Evolutionary conservation across 2,113 vertebrate species (phyloP).

Genomic region (Brachyhypopomus gauderio): DNA sequence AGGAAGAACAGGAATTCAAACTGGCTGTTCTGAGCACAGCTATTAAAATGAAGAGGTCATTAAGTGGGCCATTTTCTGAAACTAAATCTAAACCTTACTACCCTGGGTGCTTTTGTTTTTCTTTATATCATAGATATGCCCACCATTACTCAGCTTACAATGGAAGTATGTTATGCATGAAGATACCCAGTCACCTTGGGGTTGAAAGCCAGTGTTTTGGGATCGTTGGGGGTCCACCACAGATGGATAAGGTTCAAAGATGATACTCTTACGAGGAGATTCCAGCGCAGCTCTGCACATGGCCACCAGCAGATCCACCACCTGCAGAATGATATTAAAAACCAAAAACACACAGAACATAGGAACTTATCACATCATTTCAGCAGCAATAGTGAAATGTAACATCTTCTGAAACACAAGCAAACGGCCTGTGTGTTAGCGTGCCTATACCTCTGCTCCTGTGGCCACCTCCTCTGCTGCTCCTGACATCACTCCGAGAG

Average conservation of each 20-base stretch:
- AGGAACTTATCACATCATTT: background rate
- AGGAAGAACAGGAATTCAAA: no score
- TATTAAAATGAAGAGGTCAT: no score
- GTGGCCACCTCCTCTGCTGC: slow-evolving; percentile 98
- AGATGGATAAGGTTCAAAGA: slow-evolving; percentile 97
- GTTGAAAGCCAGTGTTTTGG: slow-evolving; percentile 98
- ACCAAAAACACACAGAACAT: background rate
- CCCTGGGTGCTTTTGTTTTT: no score
- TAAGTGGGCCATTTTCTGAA: no score
- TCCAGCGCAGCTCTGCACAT: slow-evolving; percentile 98
- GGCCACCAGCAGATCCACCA: slow-evolving; percentile 95
- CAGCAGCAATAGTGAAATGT: background rate
- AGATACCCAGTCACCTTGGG: slow-evolving; percentile 85
- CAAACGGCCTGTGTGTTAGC: background rate
- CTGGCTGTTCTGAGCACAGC: no score
- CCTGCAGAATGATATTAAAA: slow-evolving; percentile 69
- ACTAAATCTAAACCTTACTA: no score
- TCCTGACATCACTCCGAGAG: slow-evolving; percentile 97
- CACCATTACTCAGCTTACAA: no score
- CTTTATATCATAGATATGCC: no score
- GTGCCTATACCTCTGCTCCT: slow-evolving; percentile 85
- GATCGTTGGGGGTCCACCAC: slow-evolving; percentile 98
- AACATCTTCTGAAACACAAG: background rate
- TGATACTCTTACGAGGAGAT: slow-evolving; percentile 97
- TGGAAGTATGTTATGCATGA: background rate